Evolutionary conservation across 23 tunicate species (phyloP).

Genomic region (Ciona savignyi): DNA sequence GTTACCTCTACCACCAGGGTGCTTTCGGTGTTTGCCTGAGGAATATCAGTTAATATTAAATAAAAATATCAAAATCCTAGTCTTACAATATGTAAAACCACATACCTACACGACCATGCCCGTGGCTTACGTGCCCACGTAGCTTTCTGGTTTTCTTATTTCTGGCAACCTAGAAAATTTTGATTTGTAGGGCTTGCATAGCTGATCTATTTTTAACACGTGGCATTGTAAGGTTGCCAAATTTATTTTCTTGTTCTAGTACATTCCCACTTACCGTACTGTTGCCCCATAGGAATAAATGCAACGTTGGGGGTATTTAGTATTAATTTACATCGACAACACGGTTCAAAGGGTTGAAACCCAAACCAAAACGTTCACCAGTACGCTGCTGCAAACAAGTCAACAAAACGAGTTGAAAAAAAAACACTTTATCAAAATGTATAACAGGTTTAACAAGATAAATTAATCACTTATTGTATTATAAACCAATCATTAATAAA

Average conservation of each 20-base stretch:
- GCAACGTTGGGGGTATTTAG: conserved; percentile 47
- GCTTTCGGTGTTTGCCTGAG: conserved; percentile 96
- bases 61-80: too few relatives aligned
- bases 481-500: too few relatives aligned
- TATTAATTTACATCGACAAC: neutral
- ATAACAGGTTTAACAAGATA: too few relatives aligned
- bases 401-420: conserved; percentile 12
- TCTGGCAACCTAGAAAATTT: conserved; percentile 51
- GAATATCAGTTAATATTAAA: too few relatives aligned
- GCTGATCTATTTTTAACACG: conserved; percentile 1
- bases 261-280: conserved; percentile 24
- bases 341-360: neutral
- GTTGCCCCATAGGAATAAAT: conserved; percentile 34
- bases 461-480: too few relatives aligned
- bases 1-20: conserved; percentile 99
- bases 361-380: neutral
- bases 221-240: neutral
- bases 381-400: neutral
- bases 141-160: conserved; percentile 93
- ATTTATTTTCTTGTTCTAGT: neutral
- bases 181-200: conserved; percentile 8
- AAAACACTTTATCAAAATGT: too few relatives aligned
- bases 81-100: too few relatives aligned
- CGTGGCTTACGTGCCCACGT: conserved; percentile 98
- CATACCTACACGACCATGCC: conserved; percentile 99